Conservation (phyloP, 2,888 invertebrate genomes). For the Eupeodes latifasciatus region DNA sequence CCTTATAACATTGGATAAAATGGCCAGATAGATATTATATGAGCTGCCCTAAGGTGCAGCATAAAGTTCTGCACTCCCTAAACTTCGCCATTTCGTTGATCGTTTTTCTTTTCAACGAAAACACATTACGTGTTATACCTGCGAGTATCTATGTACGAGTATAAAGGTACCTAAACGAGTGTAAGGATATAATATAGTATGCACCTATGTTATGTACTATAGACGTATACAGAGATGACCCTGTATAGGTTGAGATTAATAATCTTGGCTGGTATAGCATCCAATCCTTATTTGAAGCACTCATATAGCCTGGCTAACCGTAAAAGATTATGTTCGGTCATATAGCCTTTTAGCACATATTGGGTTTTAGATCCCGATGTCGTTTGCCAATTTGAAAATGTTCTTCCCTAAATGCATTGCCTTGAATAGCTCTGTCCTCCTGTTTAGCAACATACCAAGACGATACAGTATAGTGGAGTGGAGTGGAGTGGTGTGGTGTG, state of each 20-base stretch:
- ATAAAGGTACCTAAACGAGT: too few relatives aligned
- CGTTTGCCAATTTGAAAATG: conserved; percentile 73
- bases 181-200: too few relatives aligned
- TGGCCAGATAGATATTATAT: conserved; percentile 54
- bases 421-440: neutral
- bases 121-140: conserved; percentile 4
- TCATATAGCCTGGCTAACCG: neutral
- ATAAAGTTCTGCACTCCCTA: conserved; percentile 35
- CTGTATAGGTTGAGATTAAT: conserved; percentile 50
- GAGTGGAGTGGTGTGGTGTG: conserved; percentile 5
- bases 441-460: too few relatives aligned
- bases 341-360: conserved; percentile 62
- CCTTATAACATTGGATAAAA: conserved; percentile 63
- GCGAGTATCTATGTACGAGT: neutral
- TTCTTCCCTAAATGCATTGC: conserved; percentile 25
- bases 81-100: conserved; percentile 28
- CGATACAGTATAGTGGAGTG: neutral
- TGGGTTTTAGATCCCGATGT: conserved; percentile 58
- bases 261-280: conserved; percentile 41
- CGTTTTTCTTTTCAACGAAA: conserved; percentile 57
- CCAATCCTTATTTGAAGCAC: conserved; percentile 2
- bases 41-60: conserved; percentile 50
- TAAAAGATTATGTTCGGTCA: conserved; percentile 30
- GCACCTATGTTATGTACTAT: too few relatives aligned
- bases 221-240: neutral